These are phyloP conservation scores for Noctua pronuba DNA, from an alignment of 2,888 invertebrate species.

Conservation along the genomic window DNA sequence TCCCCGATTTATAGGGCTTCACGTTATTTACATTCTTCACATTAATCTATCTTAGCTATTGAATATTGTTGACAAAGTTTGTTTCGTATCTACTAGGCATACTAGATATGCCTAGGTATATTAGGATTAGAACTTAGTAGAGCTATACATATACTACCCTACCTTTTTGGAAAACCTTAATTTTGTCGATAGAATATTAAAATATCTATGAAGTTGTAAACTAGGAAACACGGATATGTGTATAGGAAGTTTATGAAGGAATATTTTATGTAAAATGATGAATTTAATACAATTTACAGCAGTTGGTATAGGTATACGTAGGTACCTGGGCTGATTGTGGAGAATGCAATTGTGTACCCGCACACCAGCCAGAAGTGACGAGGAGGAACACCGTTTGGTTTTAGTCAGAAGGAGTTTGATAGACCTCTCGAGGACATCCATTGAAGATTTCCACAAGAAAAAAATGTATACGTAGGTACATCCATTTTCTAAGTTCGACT, in stretches of 20 bases:
- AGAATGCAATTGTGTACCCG: too few relatives aligned
- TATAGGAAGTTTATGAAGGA: background rate
- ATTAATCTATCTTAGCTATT: constrained; percentile 66
- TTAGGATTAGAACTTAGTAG: constrained; percentile 19
- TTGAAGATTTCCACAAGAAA: too few relatives aligned
- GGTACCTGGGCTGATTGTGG: too few relatives aligned
- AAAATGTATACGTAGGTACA: too few relatives aligned
- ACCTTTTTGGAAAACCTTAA: background rate
- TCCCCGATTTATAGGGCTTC: constrained; percentile 69
- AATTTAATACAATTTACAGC: background rate
- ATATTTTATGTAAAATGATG: background rate
- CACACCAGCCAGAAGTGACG: too few relatives aligned
- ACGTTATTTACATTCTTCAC: constrained; percentile 63
- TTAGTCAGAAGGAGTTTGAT: too few relatives aligned
- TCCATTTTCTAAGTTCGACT: too few relatives aligned
- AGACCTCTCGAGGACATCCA: too few relatives aligned
- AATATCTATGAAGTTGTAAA: constrained; percentile 11
- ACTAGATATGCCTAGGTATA: background rate
- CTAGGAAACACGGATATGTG: background rate
- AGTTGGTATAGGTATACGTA: too few relatives aligned
- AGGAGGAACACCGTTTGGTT: too few relatives aligned
- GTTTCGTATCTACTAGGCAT: constrained; percentile 39
- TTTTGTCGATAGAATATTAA: background rate
- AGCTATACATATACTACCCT: background rate
- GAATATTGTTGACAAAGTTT: constrained; percentile 59